Percentiles rank a stretch among this genome's conserved stretches.
phyloP scores from a whole-genome alignment of 1,140 invertebrate species.

The Drosophila sechellia region DNA sequence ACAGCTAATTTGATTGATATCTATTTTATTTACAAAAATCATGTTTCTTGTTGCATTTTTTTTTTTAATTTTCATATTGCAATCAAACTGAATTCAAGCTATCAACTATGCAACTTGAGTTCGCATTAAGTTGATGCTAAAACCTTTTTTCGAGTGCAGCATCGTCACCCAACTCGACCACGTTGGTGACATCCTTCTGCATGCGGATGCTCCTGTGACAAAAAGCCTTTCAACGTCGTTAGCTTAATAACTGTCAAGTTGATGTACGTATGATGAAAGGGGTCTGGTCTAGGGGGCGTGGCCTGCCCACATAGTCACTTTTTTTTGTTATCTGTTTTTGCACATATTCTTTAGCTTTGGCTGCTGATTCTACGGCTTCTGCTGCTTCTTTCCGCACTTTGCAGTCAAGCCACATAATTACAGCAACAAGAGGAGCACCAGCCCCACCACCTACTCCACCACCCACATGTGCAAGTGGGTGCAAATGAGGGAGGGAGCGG shows the following conservation, averaged over 20 bases:
- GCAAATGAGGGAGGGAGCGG: background rate
- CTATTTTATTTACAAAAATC: too few relatives aligned
- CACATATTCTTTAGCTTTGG: slow-evolving; percentile 23
- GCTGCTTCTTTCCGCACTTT: slow-evolving; percentile 11
- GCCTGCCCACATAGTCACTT: slow-evolving; percentile 23
- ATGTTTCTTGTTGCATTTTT: too few relatives aligned
- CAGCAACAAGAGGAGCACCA: slow-evolving; percentile 37
- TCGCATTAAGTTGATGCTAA: background rate
- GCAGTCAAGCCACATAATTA: slow-evolving; percentile 72
- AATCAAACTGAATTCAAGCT: too few relatives aligned
- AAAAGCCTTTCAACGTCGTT: slow-evolving; percentile 76
- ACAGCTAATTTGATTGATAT: too few relatives aligned
- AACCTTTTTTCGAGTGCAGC: background rate
- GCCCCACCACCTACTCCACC: background rate
- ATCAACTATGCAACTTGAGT: too few relatives aligned
- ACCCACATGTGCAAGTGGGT: background rate
- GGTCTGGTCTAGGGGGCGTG: slow-evolving; percentile 11
- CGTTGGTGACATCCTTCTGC: background rate
- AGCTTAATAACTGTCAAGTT: slow-evolving; percentile 79
- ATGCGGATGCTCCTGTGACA: slow-evolving; percentile 45
- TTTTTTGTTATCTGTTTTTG: slow-evolving; percentile 7
- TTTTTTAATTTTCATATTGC: too few relatives aligned
- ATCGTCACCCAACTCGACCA: background rate
- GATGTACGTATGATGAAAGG: slow-evolving; percentile 14
- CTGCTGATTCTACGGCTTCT: slow-evolving; percentile 4